phyloP scores from a whole-genome alignment of 2,113 vertebrate species.

The Camelus bactrianus region DNA sequence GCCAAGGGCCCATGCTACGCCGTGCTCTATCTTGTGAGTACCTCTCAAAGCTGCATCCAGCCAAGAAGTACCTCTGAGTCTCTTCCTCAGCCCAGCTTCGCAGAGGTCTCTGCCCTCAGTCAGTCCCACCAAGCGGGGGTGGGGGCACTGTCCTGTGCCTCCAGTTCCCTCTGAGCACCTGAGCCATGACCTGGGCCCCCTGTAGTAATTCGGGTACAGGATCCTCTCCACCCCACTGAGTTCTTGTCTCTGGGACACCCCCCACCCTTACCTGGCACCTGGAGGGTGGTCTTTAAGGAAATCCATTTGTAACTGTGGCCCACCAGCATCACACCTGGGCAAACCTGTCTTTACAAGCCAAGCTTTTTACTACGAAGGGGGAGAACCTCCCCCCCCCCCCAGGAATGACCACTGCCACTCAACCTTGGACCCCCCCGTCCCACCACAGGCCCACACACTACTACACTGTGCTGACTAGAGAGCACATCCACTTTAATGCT shows the following conservation, averaged over 20 bases:
- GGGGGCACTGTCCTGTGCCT: background rate
- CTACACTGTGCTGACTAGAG: rapidly evolving
- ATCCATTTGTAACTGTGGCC: background rate
- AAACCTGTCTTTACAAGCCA: background rate
- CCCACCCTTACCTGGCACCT: background rate
- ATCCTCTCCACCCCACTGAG: background rate
- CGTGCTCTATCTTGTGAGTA: rapidly evolving
- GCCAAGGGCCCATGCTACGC: rapidly evolving
- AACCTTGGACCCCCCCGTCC: rapidly evolving
- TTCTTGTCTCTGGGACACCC: background rate
- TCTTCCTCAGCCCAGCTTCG: background rate
- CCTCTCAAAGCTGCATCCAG: background rate
- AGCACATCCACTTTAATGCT: background rate
- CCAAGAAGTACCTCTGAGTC: background rate
- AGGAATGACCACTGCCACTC: background rate
- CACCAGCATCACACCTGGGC: background rate
- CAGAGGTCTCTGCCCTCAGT: background rate
- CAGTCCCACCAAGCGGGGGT: background rate
- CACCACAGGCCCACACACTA: rapidly evolving
- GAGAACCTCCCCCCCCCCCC: background rate
- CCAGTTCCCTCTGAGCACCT: background rate
- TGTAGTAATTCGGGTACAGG: background rate
- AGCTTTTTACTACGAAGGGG: background rate
- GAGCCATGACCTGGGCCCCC: rapidly evolving
- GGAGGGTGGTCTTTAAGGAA: background rate